These are phyloP conservation scores for Magallana nippona DNA, from an alignment of 2,888 invertebrate species.

Conservation along the genomic window DNA sequence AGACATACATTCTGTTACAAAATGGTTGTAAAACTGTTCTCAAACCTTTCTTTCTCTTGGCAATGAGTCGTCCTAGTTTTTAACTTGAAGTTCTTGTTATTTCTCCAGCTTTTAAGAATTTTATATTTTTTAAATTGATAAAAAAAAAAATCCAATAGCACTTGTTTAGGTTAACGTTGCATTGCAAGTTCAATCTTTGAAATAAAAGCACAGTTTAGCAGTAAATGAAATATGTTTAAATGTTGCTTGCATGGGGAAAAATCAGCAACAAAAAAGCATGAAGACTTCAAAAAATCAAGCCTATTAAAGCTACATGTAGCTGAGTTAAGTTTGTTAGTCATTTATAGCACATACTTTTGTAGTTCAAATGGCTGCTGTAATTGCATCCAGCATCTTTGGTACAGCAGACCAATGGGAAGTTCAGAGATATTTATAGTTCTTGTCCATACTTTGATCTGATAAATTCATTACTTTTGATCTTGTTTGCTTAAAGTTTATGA, in stretches of 20 bases:
- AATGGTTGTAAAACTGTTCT: slow-evolving; percentile 5
- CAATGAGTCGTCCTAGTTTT: slow-evolving; percentile 3
- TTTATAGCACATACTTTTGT: not conserved
- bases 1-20: slow-evolving; percentile 22
- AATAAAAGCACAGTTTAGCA: too few relatives aligned
- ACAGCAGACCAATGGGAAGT: not conserved
- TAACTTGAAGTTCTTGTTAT: not conserved
- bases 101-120: not conserved
- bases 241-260: too few relatives aligned
- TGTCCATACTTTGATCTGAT: slow-evolving; percentile 15
- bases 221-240: too few relatives aligned
- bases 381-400: not conserved
- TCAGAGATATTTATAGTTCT: not conserved
- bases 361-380: not conserved
- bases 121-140: not conserved
- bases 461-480: slow-evolving; percentile 2
- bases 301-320: not conserved
- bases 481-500: too few relatives aligned
- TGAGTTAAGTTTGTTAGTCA: not conserved
- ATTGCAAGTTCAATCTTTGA: too few relatives aligned
- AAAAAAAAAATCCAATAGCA: too few relatives aligned
- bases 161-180: too few relatives aligned
- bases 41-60: not conserved
- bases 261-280: not conserved
- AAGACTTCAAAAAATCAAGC: not conserved